Evolutionary conservation across 2,797 vertebrate species (phyloP).

Genomic region (Alauda arvensis): DNA sequence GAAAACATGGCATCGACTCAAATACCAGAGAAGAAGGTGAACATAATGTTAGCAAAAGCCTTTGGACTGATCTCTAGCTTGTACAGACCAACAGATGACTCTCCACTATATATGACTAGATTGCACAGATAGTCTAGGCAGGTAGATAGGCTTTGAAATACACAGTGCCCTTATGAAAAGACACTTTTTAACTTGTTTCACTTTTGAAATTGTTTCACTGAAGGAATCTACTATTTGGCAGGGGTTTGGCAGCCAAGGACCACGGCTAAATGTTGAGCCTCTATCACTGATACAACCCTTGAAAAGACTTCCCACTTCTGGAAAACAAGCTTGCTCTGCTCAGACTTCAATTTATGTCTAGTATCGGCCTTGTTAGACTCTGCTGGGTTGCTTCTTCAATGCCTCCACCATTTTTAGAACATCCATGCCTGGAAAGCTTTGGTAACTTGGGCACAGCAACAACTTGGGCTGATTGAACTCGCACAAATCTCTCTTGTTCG

Average conservation of each 20-base stretch:
- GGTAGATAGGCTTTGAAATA: background rate
- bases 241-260: background rate
- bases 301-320: background rate
- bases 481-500: background rate
- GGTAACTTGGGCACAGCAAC: background rate
- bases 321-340: background rate
- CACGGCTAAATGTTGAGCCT: background rate
- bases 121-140: background rate
- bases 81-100: background rate
- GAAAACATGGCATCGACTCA: background rate
- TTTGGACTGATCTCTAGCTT: background rate
- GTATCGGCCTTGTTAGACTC: background rate
- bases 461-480: background rate
- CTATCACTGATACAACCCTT: background rate
- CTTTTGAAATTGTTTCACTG: background rate
- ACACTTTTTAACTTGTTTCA: background rate
- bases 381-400: background rate
- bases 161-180: background rate
- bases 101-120: background rate
- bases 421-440: background rate
- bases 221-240: background rate
- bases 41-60: background rate
- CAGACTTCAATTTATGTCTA: background rate
- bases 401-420: background rate
- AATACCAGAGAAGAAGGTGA: background rate